Conservation (phyloP, 2,113 vertebrate genomes). For the Alligator mississippiensis region DNA sequence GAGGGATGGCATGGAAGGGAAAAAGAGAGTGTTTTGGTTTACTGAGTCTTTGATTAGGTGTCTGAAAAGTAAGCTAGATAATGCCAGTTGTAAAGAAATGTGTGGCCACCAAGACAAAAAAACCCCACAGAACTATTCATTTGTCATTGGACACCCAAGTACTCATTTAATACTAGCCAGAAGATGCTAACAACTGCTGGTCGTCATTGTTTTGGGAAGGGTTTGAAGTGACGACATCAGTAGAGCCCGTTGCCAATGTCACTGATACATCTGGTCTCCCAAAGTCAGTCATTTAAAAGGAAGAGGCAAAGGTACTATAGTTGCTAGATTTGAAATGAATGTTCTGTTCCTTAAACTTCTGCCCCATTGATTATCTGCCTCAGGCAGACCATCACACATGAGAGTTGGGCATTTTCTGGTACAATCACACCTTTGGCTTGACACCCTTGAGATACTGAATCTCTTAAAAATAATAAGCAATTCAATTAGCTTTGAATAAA, state of each 20-base stretch:
- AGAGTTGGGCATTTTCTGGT: background rate
- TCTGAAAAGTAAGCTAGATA: no score
- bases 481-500: background rate
- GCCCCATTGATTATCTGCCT: background rate
- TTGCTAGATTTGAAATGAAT: background rate
- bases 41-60: no score
- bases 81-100: no score
- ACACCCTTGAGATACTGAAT: background rate
- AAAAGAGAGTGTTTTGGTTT: no score
- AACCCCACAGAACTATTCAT: background rate
- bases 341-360: background rate
- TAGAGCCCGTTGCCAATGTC: background rate
- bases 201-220: background rate
- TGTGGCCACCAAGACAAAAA: background rate
- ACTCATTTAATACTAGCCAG: background rate
- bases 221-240: slow-evolving; percentile 14
- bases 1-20: no score
- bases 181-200: slow-evolving; percentile 29
- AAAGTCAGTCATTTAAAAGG: background rate
- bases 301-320: background rate
- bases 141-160: background rate
- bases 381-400: background rate
- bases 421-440: background rate
- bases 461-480: background rate
- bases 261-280: background rate